Percentiles rank a stretch among this genome's conserved stretches.
Conservation (phyloP, 2,113 vertebrate species). For the Myanophis thanlyinensis region DNA sequence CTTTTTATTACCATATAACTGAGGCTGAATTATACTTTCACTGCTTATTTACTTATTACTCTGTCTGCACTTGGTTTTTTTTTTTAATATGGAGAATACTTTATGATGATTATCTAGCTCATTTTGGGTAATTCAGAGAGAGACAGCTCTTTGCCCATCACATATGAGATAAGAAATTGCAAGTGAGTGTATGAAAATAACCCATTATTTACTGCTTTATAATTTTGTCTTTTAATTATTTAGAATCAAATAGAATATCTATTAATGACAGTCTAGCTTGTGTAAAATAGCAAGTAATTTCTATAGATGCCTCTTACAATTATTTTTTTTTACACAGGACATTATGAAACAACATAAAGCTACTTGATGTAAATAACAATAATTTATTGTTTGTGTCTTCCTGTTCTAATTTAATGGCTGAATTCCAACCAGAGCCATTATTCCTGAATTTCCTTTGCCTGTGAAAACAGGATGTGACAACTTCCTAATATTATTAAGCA, state of each 20-base stretch:
- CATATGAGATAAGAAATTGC: neutral
- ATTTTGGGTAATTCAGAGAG: neutral
- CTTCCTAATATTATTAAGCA: slow-evolving; percentile 2
- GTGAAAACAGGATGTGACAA: neutral
- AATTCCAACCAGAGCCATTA: slow-evolving; percentile 3
- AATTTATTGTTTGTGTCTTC: neutral
- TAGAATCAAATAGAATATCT: neutral
- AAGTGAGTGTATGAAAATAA: neutral
- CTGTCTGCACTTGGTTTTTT: neutral
- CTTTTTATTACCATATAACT: neutral
- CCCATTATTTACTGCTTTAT: neutral
- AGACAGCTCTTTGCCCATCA: neutral
- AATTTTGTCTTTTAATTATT: neutral
- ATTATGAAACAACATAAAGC: neutral
- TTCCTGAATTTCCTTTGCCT: neutral
- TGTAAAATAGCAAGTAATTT: neutral
- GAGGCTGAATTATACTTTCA: neutral
- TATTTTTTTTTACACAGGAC: slow-evolving; percentile 4
- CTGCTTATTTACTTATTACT: neutral
- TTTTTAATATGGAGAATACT: neutral
- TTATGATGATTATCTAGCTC: neutral
- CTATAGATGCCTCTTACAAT: neutral
- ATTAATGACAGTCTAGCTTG: neutral
- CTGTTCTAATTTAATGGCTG: neutral
- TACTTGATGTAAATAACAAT: fast-evolving